Evolutionary conservation across 2,797 vertebrate species (phyloP).

Genomic region (Danio choprae): DNA sequence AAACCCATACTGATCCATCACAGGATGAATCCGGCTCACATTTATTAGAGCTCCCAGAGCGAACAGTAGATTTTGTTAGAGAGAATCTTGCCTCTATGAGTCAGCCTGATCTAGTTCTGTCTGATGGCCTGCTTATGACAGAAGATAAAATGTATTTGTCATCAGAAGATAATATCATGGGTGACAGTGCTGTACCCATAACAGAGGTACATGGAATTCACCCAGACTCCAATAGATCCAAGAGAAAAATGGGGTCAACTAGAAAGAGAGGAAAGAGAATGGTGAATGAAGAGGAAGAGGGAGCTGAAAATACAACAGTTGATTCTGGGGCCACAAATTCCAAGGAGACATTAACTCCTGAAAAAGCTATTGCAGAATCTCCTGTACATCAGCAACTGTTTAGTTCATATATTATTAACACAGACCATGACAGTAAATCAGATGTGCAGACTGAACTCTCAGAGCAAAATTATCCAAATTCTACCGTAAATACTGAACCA

Average conservation of each 20-base stretch:
- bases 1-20: conserved; percentile 7
- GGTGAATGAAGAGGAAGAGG: conserved; percentile 20
- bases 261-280: conserved; percentile 3
- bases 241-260: conserved; percentile 63
- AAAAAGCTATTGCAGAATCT: background rate
- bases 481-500: background rate
- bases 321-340: background rate
- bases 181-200: background rate
- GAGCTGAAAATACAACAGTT: background rate
- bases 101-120: background rate
- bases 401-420: background rate
- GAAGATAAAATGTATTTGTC: background rate
- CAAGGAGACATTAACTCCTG: background rate
- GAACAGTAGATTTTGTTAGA: background rate
- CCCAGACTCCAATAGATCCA: conserved; percentile 7
- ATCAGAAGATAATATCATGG: background rate
- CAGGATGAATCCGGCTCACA: background rate
- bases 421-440: conserved; percentile 3
- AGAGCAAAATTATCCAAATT: conserved; percentile 15
- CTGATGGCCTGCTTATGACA: background rate
- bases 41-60: conserved; percentile 5
- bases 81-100: background rate
- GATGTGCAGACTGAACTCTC: background rate
- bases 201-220: background rate
- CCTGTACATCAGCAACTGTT: background rate